Evolutionary conservation across 2,797 vertebrate genomes (phyloP).

Genomic region (Rhinogobio ventralis): DNA sequence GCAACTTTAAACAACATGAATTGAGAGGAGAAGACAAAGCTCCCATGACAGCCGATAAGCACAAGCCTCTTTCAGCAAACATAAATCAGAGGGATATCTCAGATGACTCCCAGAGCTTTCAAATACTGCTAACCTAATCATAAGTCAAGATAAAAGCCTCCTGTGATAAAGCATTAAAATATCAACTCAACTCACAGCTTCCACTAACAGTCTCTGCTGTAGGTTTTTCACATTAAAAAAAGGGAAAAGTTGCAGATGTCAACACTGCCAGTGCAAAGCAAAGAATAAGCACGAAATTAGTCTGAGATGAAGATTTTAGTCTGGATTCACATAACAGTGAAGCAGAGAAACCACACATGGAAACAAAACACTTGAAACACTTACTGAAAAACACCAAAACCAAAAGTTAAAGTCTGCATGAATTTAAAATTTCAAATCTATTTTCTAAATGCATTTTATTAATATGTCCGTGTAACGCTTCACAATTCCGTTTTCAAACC

Average conservation of each 20-base stretch:
- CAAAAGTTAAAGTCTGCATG: not conserved
- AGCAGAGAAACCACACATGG: constrained; percentile 23
- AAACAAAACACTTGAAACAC: not conserved
- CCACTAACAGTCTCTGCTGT: constrained; percentile 21
- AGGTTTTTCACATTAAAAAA: constrained; percentile 18
- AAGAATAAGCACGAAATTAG: constrained; percentile 48
- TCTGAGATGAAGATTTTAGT: constrained; percentile 31
- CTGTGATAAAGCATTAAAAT: constrained; percentile 17
- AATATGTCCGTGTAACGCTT: not conserved
- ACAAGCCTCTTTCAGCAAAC: constrained; percentile 61
- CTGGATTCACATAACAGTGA: constrained; percentile 35
- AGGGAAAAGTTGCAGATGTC: constrained; percentile 17
- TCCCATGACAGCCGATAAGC: constrained; percentile 66
- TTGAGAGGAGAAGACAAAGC: constrained; percentile 53
- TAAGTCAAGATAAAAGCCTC: constrained; percentile 67
- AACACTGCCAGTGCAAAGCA: constrained; percentile 29
- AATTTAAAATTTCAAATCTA: not conserved
- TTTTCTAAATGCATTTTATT: not conserved
- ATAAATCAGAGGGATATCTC: constrained; percentile 67
- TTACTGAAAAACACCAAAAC: not conserved
- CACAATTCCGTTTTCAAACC: not conserved
- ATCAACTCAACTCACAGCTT: not conserved
- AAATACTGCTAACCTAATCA: constrained; percentile 67
- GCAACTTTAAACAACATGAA: constrained; percentile 59
- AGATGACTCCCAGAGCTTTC: constrained; percentile 66